These are phyloP conservation scores for Eupleurogrammus muticus DNA, from an alignment of 2,797 vertebrate species.

Conservation along the genomic window DNA sequence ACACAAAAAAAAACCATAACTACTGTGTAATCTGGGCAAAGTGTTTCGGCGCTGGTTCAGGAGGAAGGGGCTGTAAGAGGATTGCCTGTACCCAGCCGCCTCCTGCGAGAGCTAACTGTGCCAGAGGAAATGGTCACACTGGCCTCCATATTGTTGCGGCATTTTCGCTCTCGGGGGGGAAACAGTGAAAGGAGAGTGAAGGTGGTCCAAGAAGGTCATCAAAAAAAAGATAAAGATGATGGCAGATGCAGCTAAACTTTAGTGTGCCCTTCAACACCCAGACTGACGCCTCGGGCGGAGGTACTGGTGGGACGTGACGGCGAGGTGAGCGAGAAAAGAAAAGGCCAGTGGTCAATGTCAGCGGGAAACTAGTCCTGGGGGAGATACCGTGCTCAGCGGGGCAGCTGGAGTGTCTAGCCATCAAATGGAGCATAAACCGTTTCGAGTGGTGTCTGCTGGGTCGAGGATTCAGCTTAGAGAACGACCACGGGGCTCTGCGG, in stretches of 20 bases:
- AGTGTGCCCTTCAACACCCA: constrained; percentile 63
- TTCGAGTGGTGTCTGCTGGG: constrained; percentile 54
- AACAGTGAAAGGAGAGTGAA: constrained; percentile 53
- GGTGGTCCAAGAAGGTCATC: constrained; percentile 67
- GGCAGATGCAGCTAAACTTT: constrained; percentile 64
- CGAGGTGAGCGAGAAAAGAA: constrained; percentile 61
- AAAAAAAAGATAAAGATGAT: constrained; percentile 67
- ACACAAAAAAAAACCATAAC: not conserved
- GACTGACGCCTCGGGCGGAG: constrained; percentile 57
- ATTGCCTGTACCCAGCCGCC: constrained; percentile 17
- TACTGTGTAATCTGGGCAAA: constrained; percentile 25
- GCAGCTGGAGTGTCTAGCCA: constrained; percentile 52
- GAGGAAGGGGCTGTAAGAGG: constrained; percentile 21
- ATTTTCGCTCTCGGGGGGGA: constrained; percentile 35
- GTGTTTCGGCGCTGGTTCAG: constrained; percentile 23
- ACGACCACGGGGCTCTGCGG: constrained; percentile 54
- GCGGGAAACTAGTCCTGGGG: constrained; percentile 58
- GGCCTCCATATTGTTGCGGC: constrained; percentile 35
- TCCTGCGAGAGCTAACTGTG: constrained; percentile 37
- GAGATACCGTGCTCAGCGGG: constrained; percentile 40
- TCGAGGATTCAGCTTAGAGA: constrained; percentile 52
- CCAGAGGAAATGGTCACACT: constrained; percentile 33
- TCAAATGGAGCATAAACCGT: constrained; percentile 62
- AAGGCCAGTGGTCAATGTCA: constrained; percentile 57
- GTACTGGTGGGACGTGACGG: constrained; percentile 49